Conservation (phyloP, 2,888 invertebrate species). For the Leptopilina syphax region DNA sequence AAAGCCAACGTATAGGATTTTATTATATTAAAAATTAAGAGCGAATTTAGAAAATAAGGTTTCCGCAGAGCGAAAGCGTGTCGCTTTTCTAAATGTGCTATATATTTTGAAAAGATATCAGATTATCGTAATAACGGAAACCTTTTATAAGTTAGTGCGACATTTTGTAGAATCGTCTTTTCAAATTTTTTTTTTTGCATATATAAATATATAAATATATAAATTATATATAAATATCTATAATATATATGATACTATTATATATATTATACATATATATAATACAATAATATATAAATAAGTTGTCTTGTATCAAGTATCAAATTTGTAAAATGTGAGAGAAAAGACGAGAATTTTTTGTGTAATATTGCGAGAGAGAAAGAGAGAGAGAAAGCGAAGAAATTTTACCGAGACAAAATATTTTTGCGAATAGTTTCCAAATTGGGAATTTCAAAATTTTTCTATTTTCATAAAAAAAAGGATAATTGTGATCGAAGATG, state of each 20-base stretch:
- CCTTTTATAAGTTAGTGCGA: slow-evolving; percentile 17
- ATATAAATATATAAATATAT: slow-evolving; percentile 58
- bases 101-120: slow-evolving; percentile 64
- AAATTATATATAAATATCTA: slow-evolving; percentile 47
- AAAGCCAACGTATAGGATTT: slow-evolving; percentile 46
- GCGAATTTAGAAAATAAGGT: slow-evolving; percentile 59
- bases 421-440: too few species aligned
- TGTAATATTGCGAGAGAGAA: not conserved
- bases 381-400: too few species aligned
- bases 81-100: slow-evolving; percentile 69
- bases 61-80: slow-evolving; percentile 59
- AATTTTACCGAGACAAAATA: not conserved
- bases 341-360: slow-evolving; percentile 42
- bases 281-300: not conserved
- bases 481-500: not conserved
- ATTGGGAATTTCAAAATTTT: too few species aligned
- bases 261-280: too few species aligned
- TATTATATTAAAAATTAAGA: slow-evolving; percentile 48
- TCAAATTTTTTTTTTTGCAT: slow-evolving; percentile 49
- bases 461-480: too few species aligned
- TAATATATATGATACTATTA: too few species aligned
- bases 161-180: slow-evolving; percentile 21
- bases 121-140: slow-evolving; percentile 48
- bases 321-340: slow-evolving; percentile 53
- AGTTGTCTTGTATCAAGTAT: slow-evolving; percentile 62